Evolutionary conservation across 2,113 vertebrate species (phyloP).

Genomic region (Alectura lathami): DNA sequence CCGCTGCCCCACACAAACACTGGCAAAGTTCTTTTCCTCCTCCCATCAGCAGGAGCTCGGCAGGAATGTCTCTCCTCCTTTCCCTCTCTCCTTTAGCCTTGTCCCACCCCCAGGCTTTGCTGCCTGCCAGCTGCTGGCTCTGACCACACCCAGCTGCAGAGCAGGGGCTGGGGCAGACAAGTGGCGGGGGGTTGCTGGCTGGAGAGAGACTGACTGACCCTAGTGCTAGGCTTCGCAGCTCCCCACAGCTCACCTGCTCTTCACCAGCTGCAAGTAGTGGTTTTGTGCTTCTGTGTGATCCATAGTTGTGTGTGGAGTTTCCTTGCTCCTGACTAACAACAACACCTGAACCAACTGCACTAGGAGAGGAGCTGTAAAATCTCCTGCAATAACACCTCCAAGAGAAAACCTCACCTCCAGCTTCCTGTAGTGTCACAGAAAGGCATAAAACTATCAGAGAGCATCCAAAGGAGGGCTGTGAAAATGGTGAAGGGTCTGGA

Average conservation of each 20-base stretch:
- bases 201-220: too few species aligned
- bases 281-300: not conserved
- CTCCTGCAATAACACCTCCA: not conserved
- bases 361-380: not conserved
- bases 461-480: too few species aligned
- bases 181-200: too few species aligned
- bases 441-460: too few species aligned
- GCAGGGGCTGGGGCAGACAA: not conserved
- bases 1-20: rapidly evolving
- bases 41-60: not conserved
- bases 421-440: not conserved
- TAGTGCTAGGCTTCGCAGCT: too few species aligned
- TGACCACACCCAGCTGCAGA: not conserved
- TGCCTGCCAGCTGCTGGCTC: too few species aligned
- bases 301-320: not conserved
- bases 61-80: rapidly evolving
- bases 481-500: too few species aligned
- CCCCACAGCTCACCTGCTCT: not conserved
- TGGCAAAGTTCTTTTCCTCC: not conserved
- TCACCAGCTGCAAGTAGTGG: not conserved
- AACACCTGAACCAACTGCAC: not conserved
- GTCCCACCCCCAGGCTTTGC: not conserved
- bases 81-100: not conserved
- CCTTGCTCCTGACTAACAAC: not conserved
- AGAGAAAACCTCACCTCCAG: not conserved